Base-by-base conservation (phyloP, 2,797 vertebrate species). In the Phoxinus dragarum region DNA sequence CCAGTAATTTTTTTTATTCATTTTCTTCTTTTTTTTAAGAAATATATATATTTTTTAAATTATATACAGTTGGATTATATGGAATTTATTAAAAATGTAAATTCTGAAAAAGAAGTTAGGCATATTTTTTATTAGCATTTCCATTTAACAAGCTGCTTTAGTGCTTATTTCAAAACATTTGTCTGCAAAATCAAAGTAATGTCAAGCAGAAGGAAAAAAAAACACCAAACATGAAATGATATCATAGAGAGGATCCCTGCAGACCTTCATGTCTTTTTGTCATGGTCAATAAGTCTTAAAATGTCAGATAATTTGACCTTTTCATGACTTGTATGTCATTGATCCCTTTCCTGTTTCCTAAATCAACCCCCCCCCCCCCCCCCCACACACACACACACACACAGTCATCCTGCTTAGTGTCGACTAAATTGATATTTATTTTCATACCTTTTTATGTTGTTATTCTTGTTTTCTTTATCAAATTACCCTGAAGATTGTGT, bases 381-480 rank as follows among this genome's bases (percentile, higher is more conserved):
- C 47, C n/a, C n/a, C n/a, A n/a, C n/a, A n/a, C n/a, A n/a, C n/a
- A n/a, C n/a, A n/a, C n/a, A n/a, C n/a, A n/a, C n/a, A n/a, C n/a
- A 56, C 1, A 21, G 27, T 69, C 40, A 10, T 64, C 44, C 56
- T 14, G 54, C 73, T 52, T 61, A 4, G n/a, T 66, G 61, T 66
- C 0, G 10, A 31, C 36, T 73, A 27, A 21, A n/a, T 56, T 44
- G 40, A 52, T 67, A 38, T 83, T 68, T 54, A 34, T 64, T 82
- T 73, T 74, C 56, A 23, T 27, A 42, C 52, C 23, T 52, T 67
- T 74, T 66, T 12, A 44, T 76, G 17, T 54, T 76, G 23, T 68
- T 54, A 40, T 87, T 59, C 27, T 85, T 85, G 44, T 86, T 84
- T 81, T 71, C 77, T 72, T 86, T n/a, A 81, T 86, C 34, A 59